Conservation (phyloP, 2,888 invertebrate genomes). For the Chymomyza procnemis region DNA sequence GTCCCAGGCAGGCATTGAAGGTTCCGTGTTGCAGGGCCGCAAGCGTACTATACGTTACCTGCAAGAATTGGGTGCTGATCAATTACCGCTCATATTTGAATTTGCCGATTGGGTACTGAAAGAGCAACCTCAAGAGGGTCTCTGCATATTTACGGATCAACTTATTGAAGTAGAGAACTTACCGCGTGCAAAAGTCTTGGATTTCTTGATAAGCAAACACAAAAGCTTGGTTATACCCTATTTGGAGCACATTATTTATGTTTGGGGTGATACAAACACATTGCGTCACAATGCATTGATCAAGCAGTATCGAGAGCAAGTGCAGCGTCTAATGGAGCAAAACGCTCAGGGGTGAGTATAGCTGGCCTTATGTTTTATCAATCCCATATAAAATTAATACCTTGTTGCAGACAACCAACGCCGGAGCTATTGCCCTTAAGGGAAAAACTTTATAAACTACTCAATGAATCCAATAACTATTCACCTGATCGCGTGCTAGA, state of each 20-base stretch:
- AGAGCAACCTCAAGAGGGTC: slow-evolving; percentile 91
- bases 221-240: slow-evolving; percentile 92
- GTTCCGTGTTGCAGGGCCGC: slow-evolving; percentile 87
- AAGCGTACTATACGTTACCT: slow-evolving; percentile 93
- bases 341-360: slow-evolving; percentile 41
- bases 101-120: slow-evolving; percentile 95
- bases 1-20: slow-evolving; percentile 83
- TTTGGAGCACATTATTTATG: slow-evolving; percentile 94
- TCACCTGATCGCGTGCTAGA: slow-evolving; percentile 91
- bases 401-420: slow-evolving; percentile 33
- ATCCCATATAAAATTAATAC: not conserved
- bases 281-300: slow-evolving; percentile 94
- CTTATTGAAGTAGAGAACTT: slow-evolving; percentile 91
- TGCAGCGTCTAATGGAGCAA: slow-evolving; percentile 77
- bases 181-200: slow-evolving; percentile 92
- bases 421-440: slow-evolving; percentile 77
- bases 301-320: slow-evolving; percentile 91
- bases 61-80: slow-evolving; percentile 89
- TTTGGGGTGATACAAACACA: slow-evolving; percentile 91
- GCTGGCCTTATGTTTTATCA: not conserved
- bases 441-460: slow-evolving; percentile 85
- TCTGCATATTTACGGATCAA: slow-evolving; percentile 93
- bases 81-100: slow-evolving; percentile 93
- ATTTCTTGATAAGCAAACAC: slow-evolving; percentile 91
- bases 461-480: slow-evolving; percentile 89